phyloP scores from a whole-genome alignment of 2,113 vertebrate genomes.

The Porphyrio hochstetteri region DNA sequence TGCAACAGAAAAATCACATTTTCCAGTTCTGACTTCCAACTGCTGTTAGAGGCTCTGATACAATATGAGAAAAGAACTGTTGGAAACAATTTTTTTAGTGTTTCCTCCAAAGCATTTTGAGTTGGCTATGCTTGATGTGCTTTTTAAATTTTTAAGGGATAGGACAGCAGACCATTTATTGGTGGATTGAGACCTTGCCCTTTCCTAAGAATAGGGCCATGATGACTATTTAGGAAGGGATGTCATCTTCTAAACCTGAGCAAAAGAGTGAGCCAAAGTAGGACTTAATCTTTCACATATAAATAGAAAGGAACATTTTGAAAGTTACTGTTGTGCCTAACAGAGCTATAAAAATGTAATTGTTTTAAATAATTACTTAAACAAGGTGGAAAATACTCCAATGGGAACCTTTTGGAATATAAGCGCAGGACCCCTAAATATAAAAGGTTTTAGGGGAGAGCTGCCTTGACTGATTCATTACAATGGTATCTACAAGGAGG shows the following conservation, averaged over 20 bases:
- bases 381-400: background rate
- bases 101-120: background rate
- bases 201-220: background rate
- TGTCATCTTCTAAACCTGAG: background rate
- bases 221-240: background rate
- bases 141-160: background rate
- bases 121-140: background rate
- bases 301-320: background rate
- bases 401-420: background rate
- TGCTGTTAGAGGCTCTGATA: background rate
- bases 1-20: background rate
- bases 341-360: background rate
- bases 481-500: background rate
- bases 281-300: background rate
- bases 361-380: background rate
- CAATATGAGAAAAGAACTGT: background rate
- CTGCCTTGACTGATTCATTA: background rate
- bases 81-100: background rate
- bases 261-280: background rate
- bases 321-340: background rate
- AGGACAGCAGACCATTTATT: background rate
- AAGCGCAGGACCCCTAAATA: background rate
- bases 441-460: background rate
- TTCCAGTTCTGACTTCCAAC: background rate
- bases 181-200: background rate